phyloP scores from a whole-genome alignment of 2,888 invertebrate genomes.

The Synanthedon myopaeformis region DNA sequence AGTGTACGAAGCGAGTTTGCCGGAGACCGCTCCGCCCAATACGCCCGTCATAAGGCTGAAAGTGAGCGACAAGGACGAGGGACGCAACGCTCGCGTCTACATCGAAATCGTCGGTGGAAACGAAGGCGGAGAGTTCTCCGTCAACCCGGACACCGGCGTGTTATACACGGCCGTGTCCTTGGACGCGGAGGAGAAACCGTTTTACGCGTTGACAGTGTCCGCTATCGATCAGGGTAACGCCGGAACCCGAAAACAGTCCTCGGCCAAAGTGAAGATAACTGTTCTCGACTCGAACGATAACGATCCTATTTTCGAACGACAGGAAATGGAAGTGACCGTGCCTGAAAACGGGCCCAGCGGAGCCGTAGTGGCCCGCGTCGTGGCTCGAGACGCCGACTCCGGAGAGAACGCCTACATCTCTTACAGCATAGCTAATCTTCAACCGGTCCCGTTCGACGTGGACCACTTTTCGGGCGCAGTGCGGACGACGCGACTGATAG shows the following conservation, averaged over 20 bases:
- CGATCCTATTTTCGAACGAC: constrained; percentile 86
- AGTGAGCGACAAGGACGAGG: constrained; percentile 87
- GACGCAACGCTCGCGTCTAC: constrained; percentile 85
- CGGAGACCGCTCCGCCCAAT: constrained; percentile 89
- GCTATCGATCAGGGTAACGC: constrained; percentile 90
- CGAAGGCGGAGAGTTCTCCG: constrained; percentile 87
- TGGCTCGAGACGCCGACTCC: constrained; percentile 89
- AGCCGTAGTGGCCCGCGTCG: constrained; percentile 84
- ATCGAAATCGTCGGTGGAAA: constrained; percentile 93
- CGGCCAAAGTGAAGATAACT: constrained; percentile 90
- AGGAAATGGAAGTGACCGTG: constrained; percentile 77
- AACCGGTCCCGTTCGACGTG: constrained; percentile 94
- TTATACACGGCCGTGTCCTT: constrained; percentile 84
- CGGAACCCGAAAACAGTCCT: constrained; percentile 86
- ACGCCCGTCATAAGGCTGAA: constrained; percentile 90
- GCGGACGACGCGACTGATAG: constrained; percentile 84
- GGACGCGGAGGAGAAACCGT: constrained; percentile 86
- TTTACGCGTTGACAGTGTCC: constrained; percentile 89
- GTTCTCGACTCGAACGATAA: constrained; percentile 95
- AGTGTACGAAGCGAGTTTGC: constrained; percentile 87
- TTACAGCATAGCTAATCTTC: constrained; percentile 91
- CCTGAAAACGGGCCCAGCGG: constrained; percentile 92
- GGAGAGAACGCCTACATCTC: constrained; percentile 97
- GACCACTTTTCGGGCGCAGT: constrained; percentile 94
- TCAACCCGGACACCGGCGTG: constrained; percentile 91